A percentile compares a stretch with the other conserved stretches of the same genome.
phyloP scores from a whole-genome alignment of 2,888 invertebrate species.

The Euplexia lucipara region DNA sequence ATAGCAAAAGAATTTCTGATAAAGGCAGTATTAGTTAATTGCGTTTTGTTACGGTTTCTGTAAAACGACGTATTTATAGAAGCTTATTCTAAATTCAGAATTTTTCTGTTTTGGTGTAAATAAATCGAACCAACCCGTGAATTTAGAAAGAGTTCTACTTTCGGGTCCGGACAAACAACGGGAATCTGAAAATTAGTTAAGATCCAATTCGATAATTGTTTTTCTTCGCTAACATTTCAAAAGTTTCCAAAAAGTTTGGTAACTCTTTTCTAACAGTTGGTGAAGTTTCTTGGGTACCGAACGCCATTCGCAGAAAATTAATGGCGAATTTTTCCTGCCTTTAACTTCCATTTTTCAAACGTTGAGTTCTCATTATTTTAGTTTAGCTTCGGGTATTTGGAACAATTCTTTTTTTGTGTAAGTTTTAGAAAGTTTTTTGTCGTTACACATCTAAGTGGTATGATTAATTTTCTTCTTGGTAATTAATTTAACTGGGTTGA shows the following conservation, averaged over 20 bases:
- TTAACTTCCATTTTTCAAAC: slow-evolving; percentile 73
- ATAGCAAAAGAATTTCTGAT: no score
- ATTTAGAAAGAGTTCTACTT: slow-evolving; percentile 29
- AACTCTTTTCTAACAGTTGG: slow-evolving; percentile 80
- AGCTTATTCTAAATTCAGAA: slow-evolving; percentile 12
- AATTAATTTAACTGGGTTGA: neutral
- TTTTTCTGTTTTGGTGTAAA: slow-evolving; percentile 47
- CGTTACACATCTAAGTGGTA: neutral
- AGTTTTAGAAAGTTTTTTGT: slow-evolving; percentile 23
- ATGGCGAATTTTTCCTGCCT: slow-evolving; percentile 74
- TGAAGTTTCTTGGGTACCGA: slow-evolving; percentile 73
- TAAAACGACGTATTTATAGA: no score
- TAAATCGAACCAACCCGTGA: slow-evolving; percentile 36
- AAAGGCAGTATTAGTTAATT: no score
- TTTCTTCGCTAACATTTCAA: slow-evolving; percentile 76
- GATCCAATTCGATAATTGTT: slow-evolving; percentile 80
- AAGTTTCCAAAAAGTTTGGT: slow-evolving; percentile 71
- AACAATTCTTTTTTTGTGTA: slow-evolving; percentile 49
- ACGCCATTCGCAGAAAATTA: slow-evolving; percentile 85
- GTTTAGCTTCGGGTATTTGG: slow-evolving; percentile 50
- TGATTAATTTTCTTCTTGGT: neutral
- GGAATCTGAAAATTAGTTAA: slow-evolving; percentile 68
- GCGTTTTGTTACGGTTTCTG: no score
- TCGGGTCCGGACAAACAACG: slow-evolving; percentile 35
- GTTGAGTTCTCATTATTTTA: slow-evolving; percentile 67